These are phyloP conservation scores for Corbicula japonica DNA, from an alignment of 2,888 invertebrate genomes.

Conservation along the genomic window DNA sequence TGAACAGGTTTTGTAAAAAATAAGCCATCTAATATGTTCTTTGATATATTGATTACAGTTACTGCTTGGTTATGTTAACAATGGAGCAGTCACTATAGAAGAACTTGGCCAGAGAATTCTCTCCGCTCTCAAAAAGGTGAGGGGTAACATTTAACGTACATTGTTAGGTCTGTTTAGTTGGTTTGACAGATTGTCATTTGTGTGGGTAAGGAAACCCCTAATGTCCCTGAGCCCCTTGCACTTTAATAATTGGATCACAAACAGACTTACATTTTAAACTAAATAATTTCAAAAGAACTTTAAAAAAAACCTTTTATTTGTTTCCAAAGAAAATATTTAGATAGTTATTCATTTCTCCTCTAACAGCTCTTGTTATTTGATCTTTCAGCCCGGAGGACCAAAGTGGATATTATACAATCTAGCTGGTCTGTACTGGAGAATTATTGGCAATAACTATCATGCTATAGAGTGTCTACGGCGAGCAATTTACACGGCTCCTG, in stretches of 20 bases:
- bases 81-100: conserved; percentile 86
- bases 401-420: conserved; percentile 92
- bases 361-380: neutral
- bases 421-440: conserved; percentile 93
- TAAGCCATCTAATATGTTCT: neutral
- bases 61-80: conserved; percentile 81
- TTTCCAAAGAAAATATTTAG: no score
- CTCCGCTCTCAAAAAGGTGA: conserved; percentile 90
- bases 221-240: no score
- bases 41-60: conserved; percentile 66
- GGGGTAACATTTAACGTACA: neutral
- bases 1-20: no score
- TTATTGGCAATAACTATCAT: conserved; percentile 90
- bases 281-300: no score
- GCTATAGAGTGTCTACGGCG: conserved; percentile 91
- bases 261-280: no score
- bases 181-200: neutral
- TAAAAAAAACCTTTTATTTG: no score
- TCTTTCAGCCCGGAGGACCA: conserved; percentile 90
- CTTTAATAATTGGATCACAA: no score
- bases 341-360: neutral
- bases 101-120: conserved; percentile 93
- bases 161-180: neutral
- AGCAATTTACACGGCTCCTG: conserved; percentile 89
- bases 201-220: no score